Evolutionary conservation across 2,797 vertebrate genomes (phyloP), one percentile per base, ranked within the genome.

Genomic region (Urosaurus nigricauda): DNA sequence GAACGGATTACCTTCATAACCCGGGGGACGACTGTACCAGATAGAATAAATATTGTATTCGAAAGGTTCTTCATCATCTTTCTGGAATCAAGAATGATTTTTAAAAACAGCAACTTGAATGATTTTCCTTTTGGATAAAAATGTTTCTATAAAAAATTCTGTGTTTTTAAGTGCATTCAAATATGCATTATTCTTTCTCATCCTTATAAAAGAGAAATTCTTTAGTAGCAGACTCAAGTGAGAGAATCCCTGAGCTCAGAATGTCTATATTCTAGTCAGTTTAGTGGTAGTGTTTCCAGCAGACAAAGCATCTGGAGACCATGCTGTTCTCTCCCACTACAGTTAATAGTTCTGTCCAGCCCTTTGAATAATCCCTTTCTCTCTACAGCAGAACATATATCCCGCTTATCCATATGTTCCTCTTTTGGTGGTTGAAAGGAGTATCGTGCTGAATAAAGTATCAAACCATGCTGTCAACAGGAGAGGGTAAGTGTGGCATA

Each of bases 341-440:
- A 94, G 94, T 88, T 90, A 93, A 92, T 81, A 91, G 92, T 94
- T 92, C 92, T 93, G 80, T 82, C 85, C 92, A 86, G 70, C 70
- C 92, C 94, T 93, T 85, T 92, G 88, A 94, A 94, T 94, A 95
- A 92, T 93, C 92, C 78, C 75, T 91, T 86, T 91, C 90, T 92
- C 88, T 92, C 83, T 85, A 87, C 65, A 83, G 83, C 83, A 93
- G 90, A 95, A 90, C 79, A 95, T 94, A 91, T 91, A 91, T 4
- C 14, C 74, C 73, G 77, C 92, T 94, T 95, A 90, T 88, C 73
- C 85, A 26, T 92, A 94, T 95, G 0, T 91, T n/a, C n/a, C 93
- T 91, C 90, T 90, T 94, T 93, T 0, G 14, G 79, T 90, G 90
- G 73, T 65, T 73, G 87, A 90, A 88, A 68, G 90, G 78, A 71